Base-by-base conservation (phyloP, 2,113 vertebrate genomes). In the Pleuronectes platessa region DNA sequence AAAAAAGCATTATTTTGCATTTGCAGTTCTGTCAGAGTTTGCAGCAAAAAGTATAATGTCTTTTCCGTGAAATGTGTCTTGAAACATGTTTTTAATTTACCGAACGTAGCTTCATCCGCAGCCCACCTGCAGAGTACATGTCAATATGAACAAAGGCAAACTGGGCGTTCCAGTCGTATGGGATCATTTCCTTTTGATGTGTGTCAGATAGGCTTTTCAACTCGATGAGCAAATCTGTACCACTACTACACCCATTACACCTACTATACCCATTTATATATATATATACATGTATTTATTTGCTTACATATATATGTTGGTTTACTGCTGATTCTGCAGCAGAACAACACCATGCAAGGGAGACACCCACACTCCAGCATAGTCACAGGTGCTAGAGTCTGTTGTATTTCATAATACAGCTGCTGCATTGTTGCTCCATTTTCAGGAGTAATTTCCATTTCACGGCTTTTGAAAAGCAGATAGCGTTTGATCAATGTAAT, bases 401-500 rank as follows among this genome's bases (percentile, higher is more conserved):
- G 7, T 55, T 10, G 35, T 66, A 35, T 72, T 71, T 68, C 15
- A 35, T 21, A 35, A 5, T 72, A 35, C 9, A 62, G 54, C 23
- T 72, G 58, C 27, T 67, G 35, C 47, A 21, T 17, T 68, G 15
- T 18, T 51, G 15, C 47, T 51, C 15, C 47, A 17, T 15, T 18
- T 51, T 15, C 61, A 67, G 24, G 24, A 58, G 7, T 74, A 51
- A 58, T 53, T 51, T 45, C 42, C 70, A 71, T 61, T 60, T 55
- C 42, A 63, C 35, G 62, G 68, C 65, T 59, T 63, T 73, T 40
- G 7, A 78, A 79, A 65, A 64, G 23, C 20, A 63, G 0, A 59
- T 45, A 35, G 7, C 35, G 61, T 14, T 24, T 23, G 12, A 17
- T 35, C 0, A 3, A 24, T 66, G n/a, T 37, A 42, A n/a, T 54